Evolutionary conservation across 2,888 invertebrate species (phyloP), one percentile per base, ranked within the genome.

Genomic region (Masnerella sp.): DNA sequence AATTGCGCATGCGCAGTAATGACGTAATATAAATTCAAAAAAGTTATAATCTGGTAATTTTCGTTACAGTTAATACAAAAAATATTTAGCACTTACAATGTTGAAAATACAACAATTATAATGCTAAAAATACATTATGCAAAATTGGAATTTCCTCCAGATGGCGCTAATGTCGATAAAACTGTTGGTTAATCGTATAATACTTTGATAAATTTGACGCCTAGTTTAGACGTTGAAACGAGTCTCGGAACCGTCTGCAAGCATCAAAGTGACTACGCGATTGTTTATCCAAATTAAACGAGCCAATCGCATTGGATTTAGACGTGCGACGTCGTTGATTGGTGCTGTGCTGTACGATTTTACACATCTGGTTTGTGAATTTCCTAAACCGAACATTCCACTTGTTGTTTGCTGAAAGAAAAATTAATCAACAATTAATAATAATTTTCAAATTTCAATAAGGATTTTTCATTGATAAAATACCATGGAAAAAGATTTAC

Each of bases 371-470:
- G 98, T 98, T 88, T 98, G 98, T 3, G 97, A 96, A 78, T 98
- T 96, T 11, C 99, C 99, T 82, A 99, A 90, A 0, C 98, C 99
- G 89, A 99, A 98, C 93, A 99, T 95, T 54, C 96, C 96, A 11
- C 92, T 90, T n/a, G 91, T 91, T 9, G 91, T 91, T 91, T 92
- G 89, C 84, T 89, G 79, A 22, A 70, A 30, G 9, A 52, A 34
- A 30, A 25, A 25, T 5, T 22, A 7, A 22, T 22, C 22, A 22
- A 22, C 22, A 7, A 22, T 22, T 7, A 22, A 22, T 22, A 12
- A 17, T 36, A 14, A 12, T 36, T 8, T 40, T 18, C n/a, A 17
- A 17, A 2, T 40, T 17, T 40, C 18, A 18, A 18, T 2, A 18
- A 18, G 2, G 11, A 14, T 5, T 3, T 5, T 14, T 38, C 14